Percentiles rank a stretch among this genome's conserved stretches.
These are phyloP conservation scores for Tapirus terrestris DNA, from an alignment of 2,113 vertebrate genomes.

Conservation along the genomic window DNA sequence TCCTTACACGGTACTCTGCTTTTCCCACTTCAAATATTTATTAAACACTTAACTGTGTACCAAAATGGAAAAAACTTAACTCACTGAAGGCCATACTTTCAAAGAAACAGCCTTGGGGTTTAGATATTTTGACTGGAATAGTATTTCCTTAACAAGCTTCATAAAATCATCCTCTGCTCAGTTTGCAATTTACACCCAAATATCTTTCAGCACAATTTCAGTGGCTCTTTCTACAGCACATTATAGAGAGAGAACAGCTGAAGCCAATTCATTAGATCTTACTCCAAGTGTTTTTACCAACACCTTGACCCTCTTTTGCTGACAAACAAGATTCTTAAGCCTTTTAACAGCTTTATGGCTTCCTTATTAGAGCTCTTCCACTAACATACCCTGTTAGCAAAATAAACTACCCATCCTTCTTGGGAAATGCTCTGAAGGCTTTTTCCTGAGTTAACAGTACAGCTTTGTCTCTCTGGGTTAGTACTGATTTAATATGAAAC, in stretches of 20 bases:
- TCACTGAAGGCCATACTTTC: neutral
- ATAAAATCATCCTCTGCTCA: neutral
- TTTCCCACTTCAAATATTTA: constrained; percentile 37
- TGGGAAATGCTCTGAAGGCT: neutral
- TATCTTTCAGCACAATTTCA: neutral
- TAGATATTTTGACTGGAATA: constrained; percentile 23
- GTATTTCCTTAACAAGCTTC: constrained; percentile 37
- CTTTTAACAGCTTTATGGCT: constrained; percentile 47
- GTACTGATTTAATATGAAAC: constrained; percentile 27
- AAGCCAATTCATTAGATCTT: neutral
- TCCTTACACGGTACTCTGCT: neutral
- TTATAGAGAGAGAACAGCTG: neutral
- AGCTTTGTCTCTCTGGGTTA: neutral
- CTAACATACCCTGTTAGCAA: constrained; percentile 6
- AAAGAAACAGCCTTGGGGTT: neutral
- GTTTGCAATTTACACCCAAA: neutral
- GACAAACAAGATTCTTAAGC: constrained; percentile 32
- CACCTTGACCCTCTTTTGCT: neutral
- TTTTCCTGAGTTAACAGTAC: neutral
- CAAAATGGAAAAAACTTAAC: constrained; percentile 13
- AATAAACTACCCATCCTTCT: constrained; percentile 11
- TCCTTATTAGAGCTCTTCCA: neutral
- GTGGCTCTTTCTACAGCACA: neutral
- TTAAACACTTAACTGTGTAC: neutral
- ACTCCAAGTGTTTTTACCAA: constrained; percentile 31